A percentile compares a stretch with the other conserved stretches of the same genome.
Conservation (phyloP, 2,888 invertebrate genomes). For the Cryptus armator region DNA sequence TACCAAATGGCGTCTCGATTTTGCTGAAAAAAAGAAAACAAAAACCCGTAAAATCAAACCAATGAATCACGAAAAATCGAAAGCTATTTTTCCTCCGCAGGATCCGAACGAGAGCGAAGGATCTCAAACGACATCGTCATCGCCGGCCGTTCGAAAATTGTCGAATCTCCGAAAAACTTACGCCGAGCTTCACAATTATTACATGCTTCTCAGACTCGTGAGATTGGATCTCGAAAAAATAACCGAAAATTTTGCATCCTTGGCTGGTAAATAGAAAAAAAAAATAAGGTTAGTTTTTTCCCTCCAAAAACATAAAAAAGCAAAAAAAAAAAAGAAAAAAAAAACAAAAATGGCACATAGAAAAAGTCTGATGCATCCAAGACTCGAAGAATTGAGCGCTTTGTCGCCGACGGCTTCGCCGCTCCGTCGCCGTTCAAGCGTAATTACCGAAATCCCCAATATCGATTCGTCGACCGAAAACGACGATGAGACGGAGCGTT, state of each 20-base stretch:
- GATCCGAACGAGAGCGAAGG: constrained; percentile 28
- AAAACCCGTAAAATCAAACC: no score
- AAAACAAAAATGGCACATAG: constrained; percentile 44
- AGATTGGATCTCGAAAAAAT: constrained; percentile 74
- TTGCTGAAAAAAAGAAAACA: no score
- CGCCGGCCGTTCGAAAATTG: constrained; percentile 55
- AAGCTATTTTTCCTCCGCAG: constrained; percentile 22
- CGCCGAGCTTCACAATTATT: constrained; percentile 71
- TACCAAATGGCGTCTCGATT: no score
- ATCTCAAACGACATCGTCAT: constrained; percentile 22
- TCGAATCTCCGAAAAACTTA: constrained; percentile 67
- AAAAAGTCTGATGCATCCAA: constrained; percentile 47
- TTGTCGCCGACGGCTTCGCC: constrained; percentile 58
- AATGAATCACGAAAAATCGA: neutral
- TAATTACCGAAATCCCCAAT: neutral
- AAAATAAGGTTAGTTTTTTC: neutral
- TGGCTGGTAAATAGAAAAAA: constrained; percentile 45
- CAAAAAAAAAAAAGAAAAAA: constrained; percentile 13
- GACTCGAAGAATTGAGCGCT: constrained; percentile 44
- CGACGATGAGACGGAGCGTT: constrained; percentile 80
- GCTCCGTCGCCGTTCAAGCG: constrained; percentile 67
- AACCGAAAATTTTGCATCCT: constrained; percentile 52
- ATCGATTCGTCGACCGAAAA: constrained; percentile 70
- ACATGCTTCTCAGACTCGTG: constrained; percentile 69
- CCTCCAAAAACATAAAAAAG: neutral